Conservation (phyloP, 2,888 invertebrate genomes). For the Xanthia icteritia region DNA sequence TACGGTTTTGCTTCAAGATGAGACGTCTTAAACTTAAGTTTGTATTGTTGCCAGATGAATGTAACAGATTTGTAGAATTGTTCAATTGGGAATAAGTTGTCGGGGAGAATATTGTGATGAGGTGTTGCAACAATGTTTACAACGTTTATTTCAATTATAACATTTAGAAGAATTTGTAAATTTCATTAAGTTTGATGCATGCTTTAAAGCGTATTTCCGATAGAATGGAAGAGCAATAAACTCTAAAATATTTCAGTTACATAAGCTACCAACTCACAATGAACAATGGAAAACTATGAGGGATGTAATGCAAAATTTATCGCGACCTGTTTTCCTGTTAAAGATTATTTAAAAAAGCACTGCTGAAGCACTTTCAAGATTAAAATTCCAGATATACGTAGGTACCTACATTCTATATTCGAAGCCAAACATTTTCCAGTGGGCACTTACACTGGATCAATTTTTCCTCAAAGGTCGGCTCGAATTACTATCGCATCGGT, state of each 20-base stretch:
- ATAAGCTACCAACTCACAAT: neutral
- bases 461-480: conserved; percentile 43
- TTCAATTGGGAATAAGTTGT: neutral
- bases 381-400: conserved; percentile 1
- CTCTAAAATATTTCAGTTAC: neutral
- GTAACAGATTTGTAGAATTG: neutral
- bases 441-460: conserved; percentile 14
- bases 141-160: neutral
- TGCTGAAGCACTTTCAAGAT: neutral
- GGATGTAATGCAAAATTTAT: neutral
- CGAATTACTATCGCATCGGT: conserved; percentile 30
- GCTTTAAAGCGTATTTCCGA: neutral
- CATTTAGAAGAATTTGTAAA: neutral
- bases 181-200: neutral
- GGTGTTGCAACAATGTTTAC: neutral
- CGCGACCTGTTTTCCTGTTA: neutral
- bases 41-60: neutral
- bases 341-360: neutral
- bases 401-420: conserved; percentile 5
- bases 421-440: conserved; percentile 14
- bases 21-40: neutral
- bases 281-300: neutral
- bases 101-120: too few species aligned
- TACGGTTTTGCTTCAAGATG: neutral
- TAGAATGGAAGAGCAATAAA: neutral